Conservation (phyloP, 2,888 invertebrate species). For the Aleiodes testaceus region DNA sequence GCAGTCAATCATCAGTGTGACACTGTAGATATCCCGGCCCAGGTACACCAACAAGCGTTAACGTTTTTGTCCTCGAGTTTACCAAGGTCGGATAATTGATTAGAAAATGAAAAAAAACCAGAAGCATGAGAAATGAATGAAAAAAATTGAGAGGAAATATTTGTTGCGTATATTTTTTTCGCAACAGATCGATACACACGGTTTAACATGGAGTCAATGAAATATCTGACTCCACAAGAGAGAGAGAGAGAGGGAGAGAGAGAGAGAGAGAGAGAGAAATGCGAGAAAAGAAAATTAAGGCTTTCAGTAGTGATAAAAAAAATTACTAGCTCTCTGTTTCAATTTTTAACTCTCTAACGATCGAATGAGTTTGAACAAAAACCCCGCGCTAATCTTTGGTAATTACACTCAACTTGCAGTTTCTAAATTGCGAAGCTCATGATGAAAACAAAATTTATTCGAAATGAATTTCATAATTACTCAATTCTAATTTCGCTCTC, state of each 20-base stretch:
- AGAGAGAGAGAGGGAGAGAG: neutral
- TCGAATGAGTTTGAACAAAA: constrained; percentile 12
- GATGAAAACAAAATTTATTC: neutral
- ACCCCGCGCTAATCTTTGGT: constrained; percentile 9
- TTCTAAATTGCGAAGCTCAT: neutral
- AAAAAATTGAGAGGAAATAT: neutral
- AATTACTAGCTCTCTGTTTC: constrained; percentile 35
- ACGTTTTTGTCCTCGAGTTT: constrained; percentile 50
- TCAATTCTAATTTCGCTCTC: constrained; percentile 3
- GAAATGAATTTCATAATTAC: neutral
- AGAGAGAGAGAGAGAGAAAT: no score
- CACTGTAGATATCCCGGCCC: constrained; percentile 65
- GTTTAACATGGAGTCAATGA: neutral
- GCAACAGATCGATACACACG: neutral
- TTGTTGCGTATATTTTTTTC: neutral
- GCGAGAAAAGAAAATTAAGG: neutral
- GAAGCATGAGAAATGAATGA: constrained; percentile 3
- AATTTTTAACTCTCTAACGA: constrained; percentile 23
- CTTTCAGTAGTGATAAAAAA: neutral
- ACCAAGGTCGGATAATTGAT: constrained; percentile 21
- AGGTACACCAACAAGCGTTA: constrained; percentile 66
- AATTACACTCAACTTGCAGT: neutral
- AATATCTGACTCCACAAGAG: neutral
- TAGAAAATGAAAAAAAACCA: constrained; percentile 1
- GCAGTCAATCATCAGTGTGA: constrained; percentile 62